A percentile compares a stretch with the other conserved stretches of the same genome.
Evolutionary conservation across 2,888 invertebrate genomes (phyloP).

Genomic region (Drosophila limbata): DNA sequence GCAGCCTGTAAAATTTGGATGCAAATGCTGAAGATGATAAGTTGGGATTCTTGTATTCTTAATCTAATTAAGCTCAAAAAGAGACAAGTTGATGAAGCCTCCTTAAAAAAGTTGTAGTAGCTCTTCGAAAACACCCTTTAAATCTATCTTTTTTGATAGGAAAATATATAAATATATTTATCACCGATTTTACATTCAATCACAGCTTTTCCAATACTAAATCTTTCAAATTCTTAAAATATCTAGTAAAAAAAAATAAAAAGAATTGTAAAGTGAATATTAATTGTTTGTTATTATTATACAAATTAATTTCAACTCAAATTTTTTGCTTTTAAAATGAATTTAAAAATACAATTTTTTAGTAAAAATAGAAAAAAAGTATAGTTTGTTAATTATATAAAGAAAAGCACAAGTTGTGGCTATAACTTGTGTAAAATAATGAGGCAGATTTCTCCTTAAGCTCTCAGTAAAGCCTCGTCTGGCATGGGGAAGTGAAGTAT

Average conservation of each 20-base stretch:
- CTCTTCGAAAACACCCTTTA: neutral
- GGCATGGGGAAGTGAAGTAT: conserved; percentile 10
- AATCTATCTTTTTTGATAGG: neutral
- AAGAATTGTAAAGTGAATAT: no score
- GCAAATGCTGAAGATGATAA: conserved; percentile 6
- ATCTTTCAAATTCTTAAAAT: no score
- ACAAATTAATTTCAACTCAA: no score
- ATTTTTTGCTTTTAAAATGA: no score
- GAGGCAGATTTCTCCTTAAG: neutral
- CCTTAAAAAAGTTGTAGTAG: neutral
- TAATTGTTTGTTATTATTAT: no score
- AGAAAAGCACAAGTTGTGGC: no score
- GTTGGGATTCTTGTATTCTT: neutral
- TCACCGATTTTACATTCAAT: neutral
- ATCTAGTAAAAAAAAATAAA: no score
- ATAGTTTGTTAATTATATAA: no score
- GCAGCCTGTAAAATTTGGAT: conserved; percentile 10
- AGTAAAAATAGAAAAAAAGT: no score
- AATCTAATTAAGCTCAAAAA: neutral
- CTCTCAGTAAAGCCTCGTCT: neutral
- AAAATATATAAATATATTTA: neutral
- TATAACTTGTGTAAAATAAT: neutral
- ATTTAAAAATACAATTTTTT: no score
- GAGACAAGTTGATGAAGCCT: neutral
- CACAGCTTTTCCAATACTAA: no score